A percentile compares a stretch with the other conserved stretches of the same genome.
Evolutionary conservation across 2,113 vertebrate species (phyloP).

Genomic region (Tragulus kanchil): DNA sequence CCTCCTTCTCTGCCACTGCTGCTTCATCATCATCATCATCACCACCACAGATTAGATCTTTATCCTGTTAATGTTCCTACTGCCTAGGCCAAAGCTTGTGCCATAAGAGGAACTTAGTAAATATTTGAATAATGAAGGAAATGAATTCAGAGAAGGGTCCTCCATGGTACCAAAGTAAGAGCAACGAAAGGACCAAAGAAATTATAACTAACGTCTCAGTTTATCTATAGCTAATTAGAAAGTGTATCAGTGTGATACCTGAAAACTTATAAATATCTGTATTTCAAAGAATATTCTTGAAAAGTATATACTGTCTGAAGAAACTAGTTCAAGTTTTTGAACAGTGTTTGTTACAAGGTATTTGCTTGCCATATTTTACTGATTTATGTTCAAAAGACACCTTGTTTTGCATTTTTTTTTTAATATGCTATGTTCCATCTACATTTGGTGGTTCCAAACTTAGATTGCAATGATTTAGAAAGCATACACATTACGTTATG

Average conservation of each 20-base stretch:
- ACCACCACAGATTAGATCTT: not conserved
- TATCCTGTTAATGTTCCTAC: not conserved
- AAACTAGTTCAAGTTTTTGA: slow-evolving; percentile 30
- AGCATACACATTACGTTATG: not conserved
- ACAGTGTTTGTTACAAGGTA: not conserved
- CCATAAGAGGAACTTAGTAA: not conserved
- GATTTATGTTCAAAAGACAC: slow-evolving; percentile 26
- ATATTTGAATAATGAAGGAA: slow-evolving; percentile 43
- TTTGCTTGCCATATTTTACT: not conserved
- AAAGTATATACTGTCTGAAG: not conserved
- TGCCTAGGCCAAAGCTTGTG: not conserved
- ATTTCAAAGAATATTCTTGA: slow-evolving; percentile 16
- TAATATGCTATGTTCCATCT: not conserved
- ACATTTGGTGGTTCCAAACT: slow-evolving; percentile 53
- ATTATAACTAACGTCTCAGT: not conserved
- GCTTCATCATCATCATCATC: not conserved
- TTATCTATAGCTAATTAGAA: not conserved
- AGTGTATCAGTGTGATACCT: not conserved
- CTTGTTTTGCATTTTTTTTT: slow-evolving; percentile 49
- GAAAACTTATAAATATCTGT: not conserved
- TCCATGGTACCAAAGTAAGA: not conserved
- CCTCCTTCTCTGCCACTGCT: not conserved
- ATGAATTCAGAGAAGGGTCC: not conserved
- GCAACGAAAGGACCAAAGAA: not conserved
- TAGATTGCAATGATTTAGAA: slow-evolving; percentile 55